Evolutionary conservation across 2,888 invertebrate genomes (phyloP), one percentile per base, ranked within the genome.

Genomic region (Clepsis dumicolana): DNA sequence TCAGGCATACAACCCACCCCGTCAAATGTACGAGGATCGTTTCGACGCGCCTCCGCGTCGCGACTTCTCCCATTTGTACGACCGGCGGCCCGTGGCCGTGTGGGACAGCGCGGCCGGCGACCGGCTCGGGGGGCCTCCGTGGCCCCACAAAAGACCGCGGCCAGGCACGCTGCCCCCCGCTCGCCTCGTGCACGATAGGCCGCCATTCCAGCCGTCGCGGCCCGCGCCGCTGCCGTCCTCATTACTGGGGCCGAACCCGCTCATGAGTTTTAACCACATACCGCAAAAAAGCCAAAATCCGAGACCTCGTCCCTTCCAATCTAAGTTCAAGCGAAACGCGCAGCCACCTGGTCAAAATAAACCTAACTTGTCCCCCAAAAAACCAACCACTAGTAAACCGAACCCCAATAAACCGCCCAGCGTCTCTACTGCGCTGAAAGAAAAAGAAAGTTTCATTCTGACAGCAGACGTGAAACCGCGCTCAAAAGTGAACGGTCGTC

Each of bases 401-500:
- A n/a, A n/a, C n/a, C n/a, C n/a, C n/a, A n/a, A n/a, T n/a, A 59
- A 59, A 14, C 16, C 57, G n/a, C 25, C 35, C 16, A 16, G 2
- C 59, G 38, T 52, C 41, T 52, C 59, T 10, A 14, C 38, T 0
- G 18, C 18, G 12, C 4, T 12, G 18, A 61, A 60, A n/a, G n/a
- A n/a, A n/a, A n/a, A n/a, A 5, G 71, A 71, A 10, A 72, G 75
- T 48, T 2, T 70, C 38, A 70, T 83, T 71, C 73, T 86, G 68
- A 75, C 73, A 54, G 74, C 82, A 5, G 81, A 85, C 73, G 70
- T 72, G 29, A 75, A 73, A 65, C 87, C 89, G 2, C 73, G 81
- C 41, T 75, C 74, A 44, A 83, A 84, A 73, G 70, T 88, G 72
- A 78, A 72, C 27, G 90, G 91, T 41, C 86, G 91, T n/a, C 72